phyloP scores from a whole-genome alignment of 2,888 invertebrate genomes.

The Deroplatys truncata region DNA sequence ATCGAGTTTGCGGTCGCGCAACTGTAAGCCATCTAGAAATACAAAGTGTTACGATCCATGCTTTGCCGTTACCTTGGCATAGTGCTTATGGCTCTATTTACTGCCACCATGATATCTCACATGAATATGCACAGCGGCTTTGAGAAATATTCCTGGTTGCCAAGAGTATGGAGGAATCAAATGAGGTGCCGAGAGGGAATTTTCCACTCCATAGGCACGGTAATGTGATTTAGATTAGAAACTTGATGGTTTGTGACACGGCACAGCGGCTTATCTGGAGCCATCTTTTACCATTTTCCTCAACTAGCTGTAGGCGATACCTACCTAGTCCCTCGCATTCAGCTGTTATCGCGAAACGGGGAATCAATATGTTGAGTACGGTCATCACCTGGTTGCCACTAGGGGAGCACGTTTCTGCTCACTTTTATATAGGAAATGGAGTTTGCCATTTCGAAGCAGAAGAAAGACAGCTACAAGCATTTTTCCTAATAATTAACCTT shows the following conservation, averaged over 20 bases:
- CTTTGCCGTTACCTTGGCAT: too few species aligned
- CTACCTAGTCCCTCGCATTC: background rate
- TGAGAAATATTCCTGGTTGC: background rate
- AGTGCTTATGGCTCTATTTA: background rate
- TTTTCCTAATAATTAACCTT: too few species aligned
- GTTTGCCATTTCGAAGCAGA: too few species aligned
- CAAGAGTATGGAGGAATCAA: background rate
- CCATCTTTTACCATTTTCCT: background rate
- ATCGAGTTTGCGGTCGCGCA: too few species aligned
- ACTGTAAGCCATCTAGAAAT: too few species aligned
- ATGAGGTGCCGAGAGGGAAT: background rate
- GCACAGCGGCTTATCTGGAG: background rate
- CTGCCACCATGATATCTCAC: background rate
- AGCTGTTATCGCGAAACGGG: background rate
- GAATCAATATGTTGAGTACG: background rate
- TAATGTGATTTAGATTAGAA: slow-evolving; percentile 4
- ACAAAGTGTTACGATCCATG: too few species aligned
- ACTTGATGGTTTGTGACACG: slow-evolving; percentile 1
- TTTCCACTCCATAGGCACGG: background rate
- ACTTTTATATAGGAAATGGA: background rate
- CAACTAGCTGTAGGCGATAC: background rate
- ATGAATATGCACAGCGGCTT: background rate
- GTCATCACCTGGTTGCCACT: background rate
- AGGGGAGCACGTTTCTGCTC: background rate
- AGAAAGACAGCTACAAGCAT: too few species aligned